Percentiles rank a stretch among this genome's conserved stretches.
These are phyloP conservation scores for Ptiloglossa arizonensis DNA, from an alignment of 1,140 invertebrate genomes.

Conservation along the genomic window DNA sequence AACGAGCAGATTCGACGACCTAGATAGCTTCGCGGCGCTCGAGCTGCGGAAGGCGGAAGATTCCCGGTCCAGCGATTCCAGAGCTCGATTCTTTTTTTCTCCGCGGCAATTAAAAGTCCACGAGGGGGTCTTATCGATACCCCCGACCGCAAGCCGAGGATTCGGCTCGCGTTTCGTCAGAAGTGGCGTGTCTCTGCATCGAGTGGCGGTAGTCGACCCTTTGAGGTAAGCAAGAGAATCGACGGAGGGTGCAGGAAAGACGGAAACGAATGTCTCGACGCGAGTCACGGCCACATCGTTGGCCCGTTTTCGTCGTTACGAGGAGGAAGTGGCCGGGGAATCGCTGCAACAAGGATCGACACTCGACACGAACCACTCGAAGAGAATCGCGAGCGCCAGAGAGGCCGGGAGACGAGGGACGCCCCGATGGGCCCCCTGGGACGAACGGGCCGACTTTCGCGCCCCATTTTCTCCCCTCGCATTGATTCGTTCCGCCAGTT, in stretches of 20 bases:
- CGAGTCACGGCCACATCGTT: slow-evolving; percentile 13
- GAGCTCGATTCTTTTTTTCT: no score
- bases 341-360: slow-evolving; percentile 30
- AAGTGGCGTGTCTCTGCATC: background rate
- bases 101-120: no score
- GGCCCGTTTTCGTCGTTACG: slow-evolving; percentile 1
- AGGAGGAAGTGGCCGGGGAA: slow-evolving; percentile 7
- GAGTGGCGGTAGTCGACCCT: background rate
- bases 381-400: slow-evolving; percentile 19
- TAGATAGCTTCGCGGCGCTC: no score
- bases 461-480: no score
- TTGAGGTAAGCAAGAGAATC: background rate
- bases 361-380: slow-evolving; percentile 17
- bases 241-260: background rate
- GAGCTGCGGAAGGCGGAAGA: no score
- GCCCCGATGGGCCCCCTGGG: slow-evolving; percentile 51
- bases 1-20: no score
- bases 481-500: slow-evolving; percentile 1
- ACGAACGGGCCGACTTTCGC: slow-evolving; percentile 32
- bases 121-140: no score
- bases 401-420: slow-evolving; percentile 14
- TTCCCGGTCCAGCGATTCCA: no score
- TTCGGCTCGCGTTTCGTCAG: background rate
- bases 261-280: background rate
- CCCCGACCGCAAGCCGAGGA: background rate